These are phyloP conservation scores for Stegostoma tigrinum DNA, from an alignment of 2,113 vertebrate genomes.

Conservation along the genomic window DNA sequence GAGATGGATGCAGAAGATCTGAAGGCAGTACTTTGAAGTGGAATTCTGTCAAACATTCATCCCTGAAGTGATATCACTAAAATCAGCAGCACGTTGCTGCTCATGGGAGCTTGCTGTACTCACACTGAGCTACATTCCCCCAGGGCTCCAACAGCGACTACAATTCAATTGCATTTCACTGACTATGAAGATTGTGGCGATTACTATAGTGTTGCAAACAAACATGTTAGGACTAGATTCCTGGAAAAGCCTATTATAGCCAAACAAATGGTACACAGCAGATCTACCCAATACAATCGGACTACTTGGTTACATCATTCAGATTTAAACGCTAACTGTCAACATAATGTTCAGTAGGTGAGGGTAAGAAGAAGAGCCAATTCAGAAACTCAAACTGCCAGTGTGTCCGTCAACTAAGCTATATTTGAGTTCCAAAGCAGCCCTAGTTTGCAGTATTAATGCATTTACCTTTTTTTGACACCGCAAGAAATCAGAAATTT, in stretches of 20 bases:
- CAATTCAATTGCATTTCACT: neutral
- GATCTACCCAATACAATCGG: neutral
- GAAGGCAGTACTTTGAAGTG: neutral
- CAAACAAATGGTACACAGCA: neutral
- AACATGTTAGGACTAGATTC: neutral
- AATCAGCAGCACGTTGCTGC: neutral
- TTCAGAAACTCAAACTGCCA: neutral
- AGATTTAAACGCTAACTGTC: neutral
- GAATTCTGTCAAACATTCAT: neutral
- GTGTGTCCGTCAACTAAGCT: neutral
- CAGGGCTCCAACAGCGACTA: neutral
- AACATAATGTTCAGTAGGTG: neutral
- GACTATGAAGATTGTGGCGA: neutral
- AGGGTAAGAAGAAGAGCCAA: neutral
- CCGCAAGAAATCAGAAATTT: neutral
- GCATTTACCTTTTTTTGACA: neutral
- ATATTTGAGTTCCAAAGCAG: neutral
- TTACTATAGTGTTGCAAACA: neutral
- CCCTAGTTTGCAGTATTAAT: neutral
- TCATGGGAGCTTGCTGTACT: neutral
- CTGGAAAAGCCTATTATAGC: neutral
- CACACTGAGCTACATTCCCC: neutral
- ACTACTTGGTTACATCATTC: neutral
- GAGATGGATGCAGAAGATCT: neutral
- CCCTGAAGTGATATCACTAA: neutral